Base-by-base conservation (phyloP, 2,888 invertebrate genomes). In the Adelphocoris suturalis region DNA sequence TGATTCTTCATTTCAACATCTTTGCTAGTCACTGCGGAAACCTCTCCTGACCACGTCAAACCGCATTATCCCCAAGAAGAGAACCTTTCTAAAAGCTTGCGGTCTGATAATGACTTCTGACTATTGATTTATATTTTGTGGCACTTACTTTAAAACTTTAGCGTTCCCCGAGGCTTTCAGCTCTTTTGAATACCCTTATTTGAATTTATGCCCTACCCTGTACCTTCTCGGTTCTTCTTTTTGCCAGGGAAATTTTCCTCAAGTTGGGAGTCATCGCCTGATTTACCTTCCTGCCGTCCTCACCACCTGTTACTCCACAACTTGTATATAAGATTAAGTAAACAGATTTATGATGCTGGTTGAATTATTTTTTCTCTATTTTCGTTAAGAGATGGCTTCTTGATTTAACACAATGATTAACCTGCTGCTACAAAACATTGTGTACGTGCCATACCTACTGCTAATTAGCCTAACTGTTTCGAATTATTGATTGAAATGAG, bases 201-300 rank as follows among this genome's bases (percentile, higher is more conserved):
- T 61, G 19, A 61, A 61, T 61, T 61, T 61, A 61, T 61, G 61
- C 61, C 61, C 61, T n/a, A 61, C n/a, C 61, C 61, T 19, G 61
- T n/a, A 19, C 61, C 16, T 7, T 9, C 61, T 61, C 19, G 61
- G 61, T 16, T 19, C n/a, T 61, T 61, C 11, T 61, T 61, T 37
- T 19, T 19, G 61, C 61, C 61, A 61, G 61, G n/a, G 16, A 61
- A 61, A 61, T 61, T 61, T 61, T n/a, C n/a, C 61, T 61, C 61
- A 61, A 61, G 61, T 61, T 61, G 9, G 52, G 61, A 19, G 61
- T 61, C 11, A 61, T 61, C 61, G 61, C 61, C 19, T 61, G 19
- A 61, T 61, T 61, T 19, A 61, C 16, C 61, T 19, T 19, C 61
- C 16, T 16, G 19, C 19, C 61, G 19, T 61, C 61, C n/a, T 19